Percentiles rank a stretch among this genome's conserved stretches.
phyloP scores from a whole-genome alignment of 2,113 vertebrate species.

The Scomber scombrus region DNA sequence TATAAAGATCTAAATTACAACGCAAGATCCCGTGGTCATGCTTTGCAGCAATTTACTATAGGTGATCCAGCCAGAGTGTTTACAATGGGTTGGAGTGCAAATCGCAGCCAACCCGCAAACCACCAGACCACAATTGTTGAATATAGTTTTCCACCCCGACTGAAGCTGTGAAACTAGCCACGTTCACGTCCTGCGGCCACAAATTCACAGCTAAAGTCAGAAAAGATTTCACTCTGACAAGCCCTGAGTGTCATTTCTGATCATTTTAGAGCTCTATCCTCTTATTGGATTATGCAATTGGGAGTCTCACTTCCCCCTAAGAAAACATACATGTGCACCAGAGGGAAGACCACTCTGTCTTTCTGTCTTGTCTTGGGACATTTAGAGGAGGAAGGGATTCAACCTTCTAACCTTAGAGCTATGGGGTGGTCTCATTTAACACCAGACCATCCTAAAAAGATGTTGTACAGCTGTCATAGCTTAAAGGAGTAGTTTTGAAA shows the following conservation, averaged over 20 bases:
- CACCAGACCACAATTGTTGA: slow-evolving; percentile 63
- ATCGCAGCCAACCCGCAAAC: slow-evolving; percentile 67
- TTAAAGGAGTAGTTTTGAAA: background rate
- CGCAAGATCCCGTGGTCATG: slow-evolving; percentile 48
- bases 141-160: slow-evolving; percentile 57
- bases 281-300: slow-evolving; percentile 46
- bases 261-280: slow-evolving; percentile 25
- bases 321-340: slow-evolving; percentile 28
- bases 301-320: slow-evolving; percentile 27
- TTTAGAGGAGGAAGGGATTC: slow-evolving; percentile 18
- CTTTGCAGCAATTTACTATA: slow-evolving; percentile 50
- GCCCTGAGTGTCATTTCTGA: slow-evolving; percentile 38
- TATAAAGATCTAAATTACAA: slow-evolving; percentile 58
- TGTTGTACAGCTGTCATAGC: slow-evolving; percentile 34
- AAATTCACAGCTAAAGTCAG: slow-evolving; percentile 44
- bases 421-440: slow-evolving; percentile 22
- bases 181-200: slow-evolving; percentile 57
- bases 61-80: slow-evolving; percentile 64
- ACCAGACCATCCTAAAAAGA: slow-evolving; percentile 15
- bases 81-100: slow-evolving; percentile 41
- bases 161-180: slow-evolving; percentile 68
- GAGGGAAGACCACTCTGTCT: slow-evolving; percentile 12
- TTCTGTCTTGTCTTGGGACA: background rate
- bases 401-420: slow-evolving; percentile 5
- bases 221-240: slow-evolving; percentile 51